Conservation (phyloP, 2,797 vertebrate genomes). For the Phoeniculus purpureus region DNA sequence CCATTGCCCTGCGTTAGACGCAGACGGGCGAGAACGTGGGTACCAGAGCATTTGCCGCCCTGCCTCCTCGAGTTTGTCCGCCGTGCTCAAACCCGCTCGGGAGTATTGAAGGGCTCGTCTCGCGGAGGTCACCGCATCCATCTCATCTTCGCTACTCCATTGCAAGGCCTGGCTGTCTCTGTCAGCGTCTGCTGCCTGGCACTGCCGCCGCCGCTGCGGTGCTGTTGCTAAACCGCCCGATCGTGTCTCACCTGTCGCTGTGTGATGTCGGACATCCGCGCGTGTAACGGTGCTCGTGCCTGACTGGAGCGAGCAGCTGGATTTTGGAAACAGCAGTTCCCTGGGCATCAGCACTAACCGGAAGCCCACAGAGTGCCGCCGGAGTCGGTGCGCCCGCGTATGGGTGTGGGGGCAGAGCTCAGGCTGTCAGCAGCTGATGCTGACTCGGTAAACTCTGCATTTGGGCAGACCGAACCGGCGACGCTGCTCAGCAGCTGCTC, state of each 20-base stretch:
- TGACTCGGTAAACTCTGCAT: neutral
- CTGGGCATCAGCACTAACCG: neutral
- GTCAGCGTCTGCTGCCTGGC: slow-evolving; percentile 16
- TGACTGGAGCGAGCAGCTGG: neutral
- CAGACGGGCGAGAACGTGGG: slow-evolving; percentile 41
- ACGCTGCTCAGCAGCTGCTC: neutral
- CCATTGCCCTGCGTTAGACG: neutral
- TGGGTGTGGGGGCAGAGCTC: neutral
- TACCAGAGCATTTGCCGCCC: slow-evolving; percentile 65
- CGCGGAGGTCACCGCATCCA: neutral
- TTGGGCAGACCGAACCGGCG: neutral
- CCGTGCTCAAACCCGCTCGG: slow-evolving; percentile 23
- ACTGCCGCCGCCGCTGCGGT: neutral
- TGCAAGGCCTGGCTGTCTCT: neutral
- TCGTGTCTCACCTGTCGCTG: neutral
- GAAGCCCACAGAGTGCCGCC: neutral
- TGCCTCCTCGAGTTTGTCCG: slow-evolving; percentile 21
- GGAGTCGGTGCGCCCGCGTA: neutral
- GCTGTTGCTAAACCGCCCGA: slow-evolving; percentile 19
- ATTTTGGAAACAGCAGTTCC: neutral
- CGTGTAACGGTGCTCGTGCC: neutral
- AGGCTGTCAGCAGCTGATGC: neutral
- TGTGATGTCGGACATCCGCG: neutral
- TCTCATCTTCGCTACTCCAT: slow-evolving; percentile 14
- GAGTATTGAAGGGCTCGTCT: neutral